Percentiles rank a stretch among this genome's conserved stretches.
phyloP scores from a whole-genome alignment of 2,888 invertebrate genomes.

The Pristionchus japonicus region DNA sequence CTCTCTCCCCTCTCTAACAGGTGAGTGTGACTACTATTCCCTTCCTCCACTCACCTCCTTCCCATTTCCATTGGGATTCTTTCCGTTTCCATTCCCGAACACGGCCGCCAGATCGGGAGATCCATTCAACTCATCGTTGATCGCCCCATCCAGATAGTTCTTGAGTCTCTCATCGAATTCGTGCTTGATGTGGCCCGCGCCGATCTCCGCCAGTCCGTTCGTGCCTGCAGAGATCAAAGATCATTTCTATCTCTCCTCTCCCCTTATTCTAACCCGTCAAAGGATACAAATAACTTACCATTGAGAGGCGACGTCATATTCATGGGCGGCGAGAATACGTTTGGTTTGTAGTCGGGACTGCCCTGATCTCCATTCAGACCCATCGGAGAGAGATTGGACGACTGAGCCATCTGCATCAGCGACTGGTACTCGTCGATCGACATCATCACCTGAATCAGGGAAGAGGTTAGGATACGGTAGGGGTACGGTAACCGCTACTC shows the following conservation, averaged over 20 bases:
- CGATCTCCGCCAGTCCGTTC: background rate
- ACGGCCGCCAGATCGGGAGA: conserved; percentile 22
- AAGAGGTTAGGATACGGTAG: background rate
- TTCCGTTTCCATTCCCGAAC: background rate
- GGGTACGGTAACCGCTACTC: background rate
- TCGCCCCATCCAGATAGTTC: conserved; percentile 18
- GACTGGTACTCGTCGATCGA: conserved; percentile 61
- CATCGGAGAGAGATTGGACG: background rate
- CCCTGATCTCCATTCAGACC: conserved; percentile 30
- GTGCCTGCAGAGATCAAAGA: background rate
- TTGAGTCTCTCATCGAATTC: conserved; percentile 45
- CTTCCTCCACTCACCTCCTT: background rate
- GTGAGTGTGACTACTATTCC: no score
- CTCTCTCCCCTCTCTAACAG: background rate
- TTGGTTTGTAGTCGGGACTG: conserved; percentile 47
- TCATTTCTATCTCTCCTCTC: background rate
- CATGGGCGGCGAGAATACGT: conserved; percentile 33
- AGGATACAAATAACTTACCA: background rate
- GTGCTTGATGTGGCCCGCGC: background rate
- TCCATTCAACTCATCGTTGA: conserved; percentile 13
- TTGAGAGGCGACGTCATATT: conserved; percentile 33
- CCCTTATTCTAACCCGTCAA: background rate
- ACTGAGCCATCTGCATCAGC: conserved; percentile 51
- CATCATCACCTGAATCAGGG: conserved; percentile 54
- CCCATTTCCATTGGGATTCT: no score